Base-by-base conservation (phyloP, 2,888 invertebrate species). In the Ectropis crepuscularia region DNA sequence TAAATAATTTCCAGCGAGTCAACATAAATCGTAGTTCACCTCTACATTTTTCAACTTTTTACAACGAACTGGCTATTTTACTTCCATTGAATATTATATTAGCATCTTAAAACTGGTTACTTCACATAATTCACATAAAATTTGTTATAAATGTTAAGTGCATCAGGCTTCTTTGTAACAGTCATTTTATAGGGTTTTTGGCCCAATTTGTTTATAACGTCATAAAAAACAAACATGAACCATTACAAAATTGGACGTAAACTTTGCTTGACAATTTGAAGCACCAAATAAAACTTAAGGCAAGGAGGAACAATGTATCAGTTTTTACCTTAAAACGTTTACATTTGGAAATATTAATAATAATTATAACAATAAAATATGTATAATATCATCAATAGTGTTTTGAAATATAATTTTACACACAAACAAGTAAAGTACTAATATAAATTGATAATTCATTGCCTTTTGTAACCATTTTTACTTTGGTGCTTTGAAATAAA, bases 161-260 rank as follows among this genome's bases (percentile, higher is more conserved):
- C 69, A 65, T 69, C 45, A 60, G 53, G 63, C 43, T 61, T 61
- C 49, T 59, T 55, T 16, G 36, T 64, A 60, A 64, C 58, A 47
- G 66, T 62, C 10, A 43, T 55, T 71, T 73, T 68, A 73, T 67
- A 69, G 49, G 72, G 48, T 67, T 60, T 63, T 71, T 64, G 69
- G 64, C 68, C 68, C 12, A 58, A 46, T 49, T 53, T 5, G 7
- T 36, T n/a, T 38, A 38, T 42, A 16, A 50, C 2, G 11, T n/a
- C 43, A 37, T 39, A 38, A 47, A 53, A 9, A 11, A 5, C 9
- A 45, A 54, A 37, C 10, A 12, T 48, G 48, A 57, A 59, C 43
- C 58, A 57, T 67, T 65, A 67, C 63, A 61, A 65, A 65, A 63
- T 58, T 55, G 61, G 61, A 60, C 42, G 41, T 28, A 39, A 37